phyloP scores from a whole-genome alignment of 2,888 invertebrate species.

The Metopia argyrocephala region DNA sequence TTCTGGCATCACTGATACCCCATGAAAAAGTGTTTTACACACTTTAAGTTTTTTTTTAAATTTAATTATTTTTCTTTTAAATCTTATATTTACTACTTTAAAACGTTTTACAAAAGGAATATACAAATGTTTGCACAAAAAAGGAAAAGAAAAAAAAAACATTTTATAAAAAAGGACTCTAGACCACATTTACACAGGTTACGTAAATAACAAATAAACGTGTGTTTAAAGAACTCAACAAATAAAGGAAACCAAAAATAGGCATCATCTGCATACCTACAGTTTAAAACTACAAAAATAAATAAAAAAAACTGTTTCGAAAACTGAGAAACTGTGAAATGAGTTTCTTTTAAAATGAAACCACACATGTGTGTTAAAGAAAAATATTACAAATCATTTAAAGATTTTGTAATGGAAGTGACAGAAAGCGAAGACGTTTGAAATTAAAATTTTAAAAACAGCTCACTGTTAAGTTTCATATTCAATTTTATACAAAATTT shows the following conservation, averaged over 20 bases:
- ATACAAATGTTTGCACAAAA: slow-evolving; percentile 12
- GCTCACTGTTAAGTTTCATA: neutral
- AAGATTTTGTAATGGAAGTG: neutral
- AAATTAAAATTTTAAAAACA: neutral
- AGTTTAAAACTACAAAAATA: neutral
- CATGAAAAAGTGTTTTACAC: too few species aligned
- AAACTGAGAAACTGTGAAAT: slow-evolving; percentile 62
- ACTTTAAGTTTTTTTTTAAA: too few species aligned
- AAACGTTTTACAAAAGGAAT: too few species aligned
- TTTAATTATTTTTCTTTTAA: too few species aligned
- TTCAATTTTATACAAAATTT: slow-evolving; percentile 5
- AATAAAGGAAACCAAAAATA: slow-evolving; percentile 18
- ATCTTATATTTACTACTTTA: too few species aligned
- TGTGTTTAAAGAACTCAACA: neutral
- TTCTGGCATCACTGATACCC: too few species aligned
- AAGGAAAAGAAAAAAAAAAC: slow-evolving; percentile 14
- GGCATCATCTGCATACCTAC: slow-evolving; percentile 26
- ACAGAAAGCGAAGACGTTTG: too few species aligned
- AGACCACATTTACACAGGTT: slow-evolving; percentile 70
- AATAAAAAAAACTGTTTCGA: slow-evolving; percentile 42
- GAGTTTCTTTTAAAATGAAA: slow-evolving; percentile 33
- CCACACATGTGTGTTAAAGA: slow-evolving; percentile 49
- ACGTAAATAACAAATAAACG: slow-evolving; percentile 67
- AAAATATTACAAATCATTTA: neutral
- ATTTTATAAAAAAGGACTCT: slow-evolving; percentile 34